Evolutionary conservation across 2,797 vertebrate genomes (phyloP), one percentile per base, ranked within the genome.

Genomic region (Rhabdophis nuchalis): DNA sequence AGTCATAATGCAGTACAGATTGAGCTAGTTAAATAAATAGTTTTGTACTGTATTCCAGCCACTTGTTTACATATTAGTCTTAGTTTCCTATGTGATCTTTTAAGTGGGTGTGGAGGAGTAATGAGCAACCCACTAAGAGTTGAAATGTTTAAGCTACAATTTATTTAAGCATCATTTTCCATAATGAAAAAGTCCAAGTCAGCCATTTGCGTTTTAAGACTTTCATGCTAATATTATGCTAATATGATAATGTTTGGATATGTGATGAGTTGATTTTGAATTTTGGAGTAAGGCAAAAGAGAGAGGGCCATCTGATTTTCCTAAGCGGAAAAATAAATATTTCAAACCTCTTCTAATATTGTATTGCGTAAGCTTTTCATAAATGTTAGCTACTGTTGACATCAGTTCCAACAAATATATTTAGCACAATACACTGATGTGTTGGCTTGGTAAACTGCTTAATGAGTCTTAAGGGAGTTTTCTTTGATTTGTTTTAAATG

Each of bases 401-500:
- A 97, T 94, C 90, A 92, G 94, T 96, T 95, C 93, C 88, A 96
- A 91, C 68, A 96, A 96, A 94, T 96, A 97, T 96, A 95, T 97
- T 97, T 97, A 97, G 96, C 94, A 95, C 90, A 91, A 94, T 95
- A 95, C 96, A 92, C 94, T 92, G 90, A 96, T 91, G 95, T 86
- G 88, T 91, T 93, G 92, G 94, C 36, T 82, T 64, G 93, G 88
- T 95, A 94, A 91, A 91, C 92, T 89, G 93, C 93, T 95, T 98
- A 97, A 98, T 97, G 97, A 96, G 96, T 87, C 97, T 96, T 94
- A 3, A 29, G 97, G 95, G 97, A 90, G 95, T 96, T 95, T 95
- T 95, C 94, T 95, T 95, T 94, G 93, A 95, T 96, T 56, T 91
- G 52, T 89, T 94, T 95, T 88, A 93, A 94, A 95, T 20, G 29